Base-by-base conservation (phyloP, 2,113 vertebrate genomes). In the Solea solea region DNA sequence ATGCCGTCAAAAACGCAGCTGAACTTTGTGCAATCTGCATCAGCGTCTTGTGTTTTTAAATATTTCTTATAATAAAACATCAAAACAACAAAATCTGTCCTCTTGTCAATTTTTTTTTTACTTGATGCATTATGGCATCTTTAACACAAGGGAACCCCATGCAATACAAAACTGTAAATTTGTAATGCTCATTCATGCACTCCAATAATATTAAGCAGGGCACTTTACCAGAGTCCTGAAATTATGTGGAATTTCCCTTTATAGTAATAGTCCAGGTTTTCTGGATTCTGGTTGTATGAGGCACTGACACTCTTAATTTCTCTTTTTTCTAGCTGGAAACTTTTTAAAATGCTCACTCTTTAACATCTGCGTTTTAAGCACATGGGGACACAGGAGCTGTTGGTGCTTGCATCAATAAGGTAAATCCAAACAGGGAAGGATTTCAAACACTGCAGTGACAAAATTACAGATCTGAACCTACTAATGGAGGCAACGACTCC, bases 221-320 rank as follows among this genome's bases (percentile, higher is more conserved):
- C 16, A 27, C 13, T 41, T 69, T 41, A 48, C 34, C 64, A 44
- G 40, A 82, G 80, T 74, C 49, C 60, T 54, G 34, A 75, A 70
- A 70, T 72, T 55, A 79, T 87, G 87, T 87, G 86, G 79, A 39
- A 86, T 88, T 86, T 77, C 84, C 76, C 82, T 87, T 89, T 78
- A 6, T 4, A 34, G 0, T 34, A 34, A 48, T 48, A 48, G 45
- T 48, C 45, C 10, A 48, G 45, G 12, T 13, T 48, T 48, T 12
- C 14, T 10, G 45, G 14, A 48, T 3, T 13, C 4, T 48, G 45
- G 34, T 34, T 34, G 34, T 34, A 34, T 34, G 34, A 34, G 34
- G 34, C 34, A 34, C 5, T 34, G 34, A 3, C 34, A 34, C 34
- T 4, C 34, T 34, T 34, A 34, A 34, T 34, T 6, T 34, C 3